Evolutionary conservation across 2,888 invertebrate species (phyloP), one percentile per base, ranked within the genome.

Genomic region (Lasioglossum zephyrum): DNA sequence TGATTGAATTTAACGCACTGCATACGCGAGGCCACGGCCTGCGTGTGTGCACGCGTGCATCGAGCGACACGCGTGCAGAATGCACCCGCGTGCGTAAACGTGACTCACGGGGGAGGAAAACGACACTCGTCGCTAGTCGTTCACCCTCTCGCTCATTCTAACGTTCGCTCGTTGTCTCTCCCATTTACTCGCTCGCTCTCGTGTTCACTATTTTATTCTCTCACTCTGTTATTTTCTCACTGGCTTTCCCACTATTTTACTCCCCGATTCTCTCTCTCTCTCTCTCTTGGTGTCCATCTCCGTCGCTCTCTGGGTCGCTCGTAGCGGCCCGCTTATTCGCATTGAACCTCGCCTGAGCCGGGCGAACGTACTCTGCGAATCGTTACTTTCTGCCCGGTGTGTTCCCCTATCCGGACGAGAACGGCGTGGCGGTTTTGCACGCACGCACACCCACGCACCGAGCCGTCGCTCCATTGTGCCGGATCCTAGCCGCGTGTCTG

Each of bases 31-130:
- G 16, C 26, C 26, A 6, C 18, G 31, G 13, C 41, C 18, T 22
- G 22, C 22, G 22, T 22, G 26, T 18, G 31, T 31, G 31, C 83
- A 70, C 47, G 57, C 57, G n/a, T 22, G 72, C 31, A 53, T 31
- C 47, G 47, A 8, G 18, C 73, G 44, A n/a, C n/a, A 53, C 77
- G 66, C 74, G 66, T 26, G 70, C 39, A 39, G 36, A 69, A 39
- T 39, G 69, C 84, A 72, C 18, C n/a, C 77, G 73, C 74, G 66
- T 31, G 82, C 39, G 69, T 39, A 36, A 60, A 72, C 84, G 74
- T 85, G 84, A 85, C 75, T 84, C 84, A 85, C 75, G 41, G 26
- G 44, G 16, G 26, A 79, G 79, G 82, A 70, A 82, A 70, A 79
- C 74, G 31, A 26, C 60, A 72, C 78, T 79, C 63, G 73, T 53